A percentile compares a stretch with the other conserved stretches of the same genome.
Conservation (phyloP, 1,140 invertebrate species). For the Whitmania pigra region DNA sequence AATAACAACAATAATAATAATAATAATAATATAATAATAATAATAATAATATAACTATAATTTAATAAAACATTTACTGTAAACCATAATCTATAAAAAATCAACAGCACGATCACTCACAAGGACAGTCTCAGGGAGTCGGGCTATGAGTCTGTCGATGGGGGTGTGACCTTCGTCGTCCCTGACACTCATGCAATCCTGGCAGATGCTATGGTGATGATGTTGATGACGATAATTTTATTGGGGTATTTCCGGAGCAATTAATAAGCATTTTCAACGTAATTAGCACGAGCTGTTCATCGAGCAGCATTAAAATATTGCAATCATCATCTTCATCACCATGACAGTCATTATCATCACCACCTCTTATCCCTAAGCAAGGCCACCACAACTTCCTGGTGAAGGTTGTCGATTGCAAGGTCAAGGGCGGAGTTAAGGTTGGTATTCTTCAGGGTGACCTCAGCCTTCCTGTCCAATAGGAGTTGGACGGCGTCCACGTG, state of each 20-base stretch:
- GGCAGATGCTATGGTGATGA: slow-evolving; percentile 18
- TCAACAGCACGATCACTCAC: too few species aligned
- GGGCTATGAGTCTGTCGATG: slow-evolving; percentile 22
- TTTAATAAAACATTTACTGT: background rate
- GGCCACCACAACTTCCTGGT: slow-evolving; percentile 21
- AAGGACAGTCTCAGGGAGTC: slow-evolving; percentile 23
- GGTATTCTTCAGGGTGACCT: slow-evolving; percentile 24
- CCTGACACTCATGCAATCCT: slow-evolving; percentile 17
- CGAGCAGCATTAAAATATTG: too few species aligned
- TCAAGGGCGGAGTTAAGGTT: slow-evolving; percentile 25
- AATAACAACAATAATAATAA: background rate
- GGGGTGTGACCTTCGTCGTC: slow-evolving; percentile 17
- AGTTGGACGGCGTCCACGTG: slow-evolving; percentile 23
- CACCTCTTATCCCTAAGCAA: slow-evolving; percentile 25
- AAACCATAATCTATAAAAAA: too few species aligned
- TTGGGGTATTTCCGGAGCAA: too few species aligned
- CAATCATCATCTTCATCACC: background rate
- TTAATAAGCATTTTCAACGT: too few species aligned
- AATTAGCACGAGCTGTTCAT: too few species aligned
- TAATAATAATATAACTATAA: background rate
- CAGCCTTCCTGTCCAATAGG: slow-evolving; percentile 19
- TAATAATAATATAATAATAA: background rate
- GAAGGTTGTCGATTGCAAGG: slow-evolving; percentile 25
- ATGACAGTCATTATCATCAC: background rate
- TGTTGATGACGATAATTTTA: slow-evolving; percentile 12